Conservation (phyloP, 1,140 invertebrate genomes). For the Drosophila subpulchrella region DNA sequence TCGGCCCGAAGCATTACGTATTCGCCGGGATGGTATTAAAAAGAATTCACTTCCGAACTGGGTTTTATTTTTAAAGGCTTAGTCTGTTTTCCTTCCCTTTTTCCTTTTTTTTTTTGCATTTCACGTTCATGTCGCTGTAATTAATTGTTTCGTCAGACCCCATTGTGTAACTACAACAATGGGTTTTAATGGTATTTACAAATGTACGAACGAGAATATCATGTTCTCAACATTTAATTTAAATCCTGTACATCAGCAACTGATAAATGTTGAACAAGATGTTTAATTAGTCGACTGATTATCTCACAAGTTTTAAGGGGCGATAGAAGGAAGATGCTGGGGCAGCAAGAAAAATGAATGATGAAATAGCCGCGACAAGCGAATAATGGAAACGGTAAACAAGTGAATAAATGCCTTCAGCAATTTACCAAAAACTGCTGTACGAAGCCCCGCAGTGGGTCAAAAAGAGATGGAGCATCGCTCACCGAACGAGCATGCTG, state of each 20-base stretch:
- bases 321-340: neutral
- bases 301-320: neutral
- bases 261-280: neutral
- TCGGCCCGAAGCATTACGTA: slow-evolving; percentile 41
- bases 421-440: slow-evolving; percentile 38
- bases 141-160: slow-evolving; percentile 16
- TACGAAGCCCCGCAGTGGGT: neutral
- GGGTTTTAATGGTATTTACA: too few species aligned
- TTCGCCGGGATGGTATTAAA: slow-evolving; percentile 18
- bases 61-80: slow-evolving; percentile 6
- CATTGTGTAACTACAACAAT: slow-evolving; percentile 9
- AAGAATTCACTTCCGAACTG: slow-evolving; percentile 18
- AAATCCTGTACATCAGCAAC: neutral
- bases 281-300: neutral
- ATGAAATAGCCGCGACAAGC: slow-evolving; percentile 23
- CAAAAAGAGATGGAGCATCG: slow-evolving; percentile 22
- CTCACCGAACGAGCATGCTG: slow-evolving; percentile 57
- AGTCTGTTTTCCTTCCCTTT: neutral
- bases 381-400: slow-evolving; percentile 34
- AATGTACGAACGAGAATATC: neutral
- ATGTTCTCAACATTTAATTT: neutral
- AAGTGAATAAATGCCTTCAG: slow-evolving; percentile 31
- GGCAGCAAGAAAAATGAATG: neutral
- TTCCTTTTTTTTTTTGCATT: slow-evolving; percentile 5
- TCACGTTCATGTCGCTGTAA: slow-evolving; percentile 8